Conservation (phyloP, 2,113 vertebrate species). For the Etia nguti region DNA sequence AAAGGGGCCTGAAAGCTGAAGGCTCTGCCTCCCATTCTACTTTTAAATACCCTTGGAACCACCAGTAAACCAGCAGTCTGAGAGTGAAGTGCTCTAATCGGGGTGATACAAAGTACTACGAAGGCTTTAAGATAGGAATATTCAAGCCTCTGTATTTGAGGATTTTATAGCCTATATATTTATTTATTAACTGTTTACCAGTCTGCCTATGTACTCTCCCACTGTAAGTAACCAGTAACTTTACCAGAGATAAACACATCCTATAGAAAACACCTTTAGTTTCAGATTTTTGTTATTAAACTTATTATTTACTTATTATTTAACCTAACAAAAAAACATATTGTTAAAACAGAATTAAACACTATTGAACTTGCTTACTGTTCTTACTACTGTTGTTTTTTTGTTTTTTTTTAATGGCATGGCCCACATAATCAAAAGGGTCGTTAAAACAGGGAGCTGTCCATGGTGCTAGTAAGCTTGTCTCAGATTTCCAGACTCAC, state of each 20-base stretch:
- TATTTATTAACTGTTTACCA: too few relatives aligned
- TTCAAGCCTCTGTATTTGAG: too few relatives aligned
- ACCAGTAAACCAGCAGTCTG: background rate
- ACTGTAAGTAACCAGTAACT: too few relatives aligned
- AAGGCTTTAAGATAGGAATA: too few relatives aligned
- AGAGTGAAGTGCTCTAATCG: too few relatives aligned
- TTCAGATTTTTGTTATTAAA: too few relatives aligned
- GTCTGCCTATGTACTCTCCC: background rate
- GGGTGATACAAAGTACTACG: too few relatives aligned
- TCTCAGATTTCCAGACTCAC: background rate
- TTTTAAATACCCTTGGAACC: background rate
- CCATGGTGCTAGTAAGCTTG: constrained; percentile 7
- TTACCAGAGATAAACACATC: background rate
- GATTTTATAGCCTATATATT: too few relatives aligned
- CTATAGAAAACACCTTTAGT: too few relatives aligned
- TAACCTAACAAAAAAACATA: background rate
- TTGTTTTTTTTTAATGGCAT: background rate
- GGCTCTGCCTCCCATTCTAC: background rate
- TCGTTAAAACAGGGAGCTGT: background rate
- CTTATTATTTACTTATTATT: too few relatives aligned
- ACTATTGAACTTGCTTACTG: background rate
- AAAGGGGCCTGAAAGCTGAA: background rate
- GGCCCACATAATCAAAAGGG: background rate
- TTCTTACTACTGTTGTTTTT: background rate
- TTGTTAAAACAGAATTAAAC: background rate